A percentile compares a stretch with the other conserved stretches of the same genome.
These are phyloP conservation scores for Leptinotarsa rubiginosa DNA, from an alignment of 2,888 invertebrate species.

Conservation along the genomic window DNA sequence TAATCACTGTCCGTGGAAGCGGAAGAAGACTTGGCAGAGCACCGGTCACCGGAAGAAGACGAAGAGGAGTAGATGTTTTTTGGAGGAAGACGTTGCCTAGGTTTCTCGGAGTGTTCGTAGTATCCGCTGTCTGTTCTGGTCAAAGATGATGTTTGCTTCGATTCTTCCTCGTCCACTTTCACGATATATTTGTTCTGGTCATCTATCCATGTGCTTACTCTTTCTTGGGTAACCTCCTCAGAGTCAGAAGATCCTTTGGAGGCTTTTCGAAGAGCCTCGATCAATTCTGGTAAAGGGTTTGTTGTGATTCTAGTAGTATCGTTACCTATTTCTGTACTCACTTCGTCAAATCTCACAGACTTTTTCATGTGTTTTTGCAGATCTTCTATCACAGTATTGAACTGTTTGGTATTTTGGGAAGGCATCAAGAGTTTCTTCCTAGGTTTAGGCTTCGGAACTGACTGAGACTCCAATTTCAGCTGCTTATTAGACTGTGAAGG, in stretches of 20 bases:
- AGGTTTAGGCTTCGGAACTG: constrained; percentile 58
- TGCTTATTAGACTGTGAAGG: constrained; percentile 49
- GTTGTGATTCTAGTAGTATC: constrained; percentile 4
- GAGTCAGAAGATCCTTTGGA: constrained; percentile 42
- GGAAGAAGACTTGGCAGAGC: constrained; percentile 34
- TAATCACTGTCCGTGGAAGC: constrained; percentile 40
- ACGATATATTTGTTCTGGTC: constrained; percentile 61
- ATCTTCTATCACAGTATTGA: constrained; percentile 56
- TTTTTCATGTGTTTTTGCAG: constrained; percentile 61
- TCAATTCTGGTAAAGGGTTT: constrained; percentile 41
- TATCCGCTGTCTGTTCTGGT: constrained; percentile 62
- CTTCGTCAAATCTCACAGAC: constrained; percentile 62
- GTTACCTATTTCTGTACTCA: constrained; percentile 54
- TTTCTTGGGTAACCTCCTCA: constrained; percentile 50
- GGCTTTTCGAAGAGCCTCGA: constrained; percentile 42
- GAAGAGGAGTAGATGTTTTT: constrained; percentile 59
- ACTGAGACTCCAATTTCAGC: constrained; percentile 17
- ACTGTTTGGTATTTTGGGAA: constrained; percentile 47
- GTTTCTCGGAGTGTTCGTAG: constrained; percentile 61
- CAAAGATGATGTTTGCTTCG: constrained; percentile 39
- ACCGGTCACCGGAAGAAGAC: constrained; percentile 42
- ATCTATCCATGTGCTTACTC: constrained; percentile 63
- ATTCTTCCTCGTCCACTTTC: constrained; percentile 35
- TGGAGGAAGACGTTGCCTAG: constrained; percentile 63
- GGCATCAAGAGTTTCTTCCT: constrained; percentile 54